phyloP scores from a whole-genome alignment of 2,113 vertebrate genomes.

The Pachycephala philippinensis region DNA sequence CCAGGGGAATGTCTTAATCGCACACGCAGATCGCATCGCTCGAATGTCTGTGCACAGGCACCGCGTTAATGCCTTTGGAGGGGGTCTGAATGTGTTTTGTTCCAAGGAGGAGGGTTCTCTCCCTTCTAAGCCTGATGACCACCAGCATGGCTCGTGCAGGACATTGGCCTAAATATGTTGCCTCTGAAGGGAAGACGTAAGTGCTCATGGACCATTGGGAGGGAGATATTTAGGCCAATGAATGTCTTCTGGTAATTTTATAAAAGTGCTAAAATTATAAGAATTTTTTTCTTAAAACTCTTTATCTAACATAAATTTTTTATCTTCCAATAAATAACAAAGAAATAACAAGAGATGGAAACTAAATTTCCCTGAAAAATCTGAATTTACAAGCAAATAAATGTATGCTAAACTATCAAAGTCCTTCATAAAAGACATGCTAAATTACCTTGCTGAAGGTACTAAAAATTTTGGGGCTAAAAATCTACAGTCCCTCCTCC shows the following conservation, averaged over 20 bases:
- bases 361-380: not conserved
- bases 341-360: not conserved
- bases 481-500: not conserved
- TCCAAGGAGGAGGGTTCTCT: not conserved
- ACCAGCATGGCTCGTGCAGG: not conserved
- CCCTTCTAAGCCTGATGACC: not conserved
- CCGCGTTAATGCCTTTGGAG: not conserved
- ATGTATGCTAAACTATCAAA: not conserved
- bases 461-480: not conserved
- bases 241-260: not conserved
- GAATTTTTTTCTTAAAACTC: not conserved
- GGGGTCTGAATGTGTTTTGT: conserved; percentile 7
- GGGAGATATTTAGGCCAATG: conserved; percentile 7
- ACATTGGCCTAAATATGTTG: not conserved
- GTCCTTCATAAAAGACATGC: not conserved
- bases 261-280: not conserved
- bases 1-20: not conserved
- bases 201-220: not conserved
- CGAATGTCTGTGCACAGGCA: not conserved
- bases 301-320: not conserved
- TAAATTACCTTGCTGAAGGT: not conserved
- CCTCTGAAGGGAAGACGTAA: not conserved
- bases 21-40: not conserved
- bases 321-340: not conserved
- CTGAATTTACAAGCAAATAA: not conserved